Evolutionary conservation across 1,140 invertebrate species (phyloP).

Genomic region (Cyclargus thomasi): DNA sequence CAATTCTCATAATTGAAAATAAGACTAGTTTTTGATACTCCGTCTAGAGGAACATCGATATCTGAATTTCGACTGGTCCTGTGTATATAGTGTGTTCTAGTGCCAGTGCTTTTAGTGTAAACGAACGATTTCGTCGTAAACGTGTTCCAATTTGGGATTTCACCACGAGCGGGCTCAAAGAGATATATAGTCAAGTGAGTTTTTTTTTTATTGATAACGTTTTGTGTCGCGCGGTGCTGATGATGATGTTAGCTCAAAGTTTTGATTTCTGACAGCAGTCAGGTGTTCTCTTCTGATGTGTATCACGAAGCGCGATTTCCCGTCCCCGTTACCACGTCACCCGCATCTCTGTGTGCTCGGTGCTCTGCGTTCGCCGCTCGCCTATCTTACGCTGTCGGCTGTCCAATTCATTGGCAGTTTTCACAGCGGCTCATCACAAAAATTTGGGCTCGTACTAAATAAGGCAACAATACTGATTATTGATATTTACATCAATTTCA

Average conservation of each 20-base stretch:
- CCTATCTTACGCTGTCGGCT: neutral
- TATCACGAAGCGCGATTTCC: constrained; percentile 8
- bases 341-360: constrained; percentile 13
- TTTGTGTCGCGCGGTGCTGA: neutral
- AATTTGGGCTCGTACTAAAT: too few relatives aligned
- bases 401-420: neutral
- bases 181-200: constrained; percentile 72
- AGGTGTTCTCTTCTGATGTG: constrained; percentile 16
- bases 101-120: constrained; percentile 68
- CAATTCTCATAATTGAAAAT: constrained; percentile 38
- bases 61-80: constrained; percentile 59
- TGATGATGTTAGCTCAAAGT: neutral
- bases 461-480: too few relatives aligned
- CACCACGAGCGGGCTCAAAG: constrained; percentile 72
- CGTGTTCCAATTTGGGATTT: constrained; percentile 70
- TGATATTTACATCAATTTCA: too few relatives aligned
- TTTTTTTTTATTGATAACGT: constrained; percentile 24
- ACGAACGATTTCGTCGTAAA: constrained; percentile 63
- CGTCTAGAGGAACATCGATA: constrained; percentile 34
- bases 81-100: constrained; percentile 67
- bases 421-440: constrained; percentile 12
- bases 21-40: constrained; percentile 48
- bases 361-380: neutral
- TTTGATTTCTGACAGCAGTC: neutral
- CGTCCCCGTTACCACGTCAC: constrained; percentile 23